Evolutionary conservation across 2,113 vertebrate genomes (phyloP).

Genomic region (Albula glossodonta): DNA sequence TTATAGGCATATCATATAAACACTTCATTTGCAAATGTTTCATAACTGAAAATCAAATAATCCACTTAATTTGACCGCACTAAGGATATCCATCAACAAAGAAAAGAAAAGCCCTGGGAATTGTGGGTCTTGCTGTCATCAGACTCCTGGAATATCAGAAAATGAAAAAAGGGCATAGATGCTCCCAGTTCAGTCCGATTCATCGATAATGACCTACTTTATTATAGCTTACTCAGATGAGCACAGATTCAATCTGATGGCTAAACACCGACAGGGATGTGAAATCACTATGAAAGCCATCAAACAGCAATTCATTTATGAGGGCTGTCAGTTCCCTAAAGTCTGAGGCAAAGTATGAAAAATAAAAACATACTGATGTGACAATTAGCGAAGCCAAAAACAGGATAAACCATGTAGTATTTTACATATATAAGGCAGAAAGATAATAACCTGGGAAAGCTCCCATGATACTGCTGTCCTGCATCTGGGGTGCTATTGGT

Average conservation of each 20-base stretch:
- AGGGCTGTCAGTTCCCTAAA: neutral
- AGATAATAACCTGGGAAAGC: slow-evolving; percentile 47
- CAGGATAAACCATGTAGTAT: neutral
- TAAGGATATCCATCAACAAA: neutral
- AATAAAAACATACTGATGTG: neutral
- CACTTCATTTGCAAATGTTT: neutral
- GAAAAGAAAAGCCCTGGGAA: neutral
- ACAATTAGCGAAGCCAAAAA: neutral
- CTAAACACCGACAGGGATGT: neutral
- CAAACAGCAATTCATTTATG: neutral
- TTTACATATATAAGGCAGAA: neutral
- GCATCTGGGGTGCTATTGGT: slow-evolving; percentile 44
- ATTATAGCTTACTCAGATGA: neutral
- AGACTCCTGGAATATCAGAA: neutral
- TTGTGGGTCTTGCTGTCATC: neutral
- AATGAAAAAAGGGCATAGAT: neutral
- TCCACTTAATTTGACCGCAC: neutral
- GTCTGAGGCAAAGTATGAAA: neutral
- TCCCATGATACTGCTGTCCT: slow-evolving; percentile 51
- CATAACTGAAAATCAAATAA: neutral
- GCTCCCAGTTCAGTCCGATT: neutral
- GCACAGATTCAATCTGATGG: neutral
- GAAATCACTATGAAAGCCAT: neutral
- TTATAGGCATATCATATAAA: neutral
- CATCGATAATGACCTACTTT: neutral